Evolutionary conservation across 2,888 invertebrate species (phyloP).

Genomic region (Chironomus tentans): DNA sequence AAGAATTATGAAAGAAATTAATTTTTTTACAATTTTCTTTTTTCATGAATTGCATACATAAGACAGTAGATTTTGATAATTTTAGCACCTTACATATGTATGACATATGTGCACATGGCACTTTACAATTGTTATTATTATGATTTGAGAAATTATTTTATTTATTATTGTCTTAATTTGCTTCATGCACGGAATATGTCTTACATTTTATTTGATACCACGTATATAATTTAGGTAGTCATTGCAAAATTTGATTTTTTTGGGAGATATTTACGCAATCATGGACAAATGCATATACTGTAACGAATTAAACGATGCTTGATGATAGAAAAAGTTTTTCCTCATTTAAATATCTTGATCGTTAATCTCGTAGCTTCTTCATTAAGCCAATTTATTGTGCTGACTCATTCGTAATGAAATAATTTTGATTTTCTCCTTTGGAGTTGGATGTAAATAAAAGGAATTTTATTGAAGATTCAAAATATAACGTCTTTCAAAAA

Average conservation of each 20-base stretch:
- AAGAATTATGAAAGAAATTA: background rate
- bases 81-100: background rate
- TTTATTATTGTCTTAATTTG: background rate
- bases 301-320: background rate
- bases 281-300: background rate
- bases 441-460: too few relatives aligned
- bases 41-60: background rate
- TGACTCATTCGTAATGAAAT: too few relatives aligned
- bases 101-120: background rate
- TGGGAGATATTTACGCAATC: background rate
- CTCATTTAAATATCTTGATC: too few relatives aligned
- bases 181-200: background rate
- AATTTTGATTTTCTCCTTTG: too few relatives aligned
- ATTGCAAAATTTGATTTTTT: too few relatives aligned
- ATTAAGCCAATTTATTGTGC: too few relatives aligned
- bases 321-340: too few relatives aligned
- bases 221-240: too few relatives aligned
- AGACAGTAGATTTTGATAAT: background rate
- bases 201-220: too few relatives aligned
- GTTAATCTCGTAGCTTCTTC: too few relatives aligned
- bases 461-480: too few relatives aligned
- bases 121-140: background rate
- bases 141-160: background rate
- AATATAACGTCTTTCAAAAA: too few relatives aligned
- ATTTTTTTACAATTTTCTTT: background rate